Evolutionary conservation across 2,797 vertebrate genomes (phyloP).

Genomic region (Ataeniobius toweri): DNA sequence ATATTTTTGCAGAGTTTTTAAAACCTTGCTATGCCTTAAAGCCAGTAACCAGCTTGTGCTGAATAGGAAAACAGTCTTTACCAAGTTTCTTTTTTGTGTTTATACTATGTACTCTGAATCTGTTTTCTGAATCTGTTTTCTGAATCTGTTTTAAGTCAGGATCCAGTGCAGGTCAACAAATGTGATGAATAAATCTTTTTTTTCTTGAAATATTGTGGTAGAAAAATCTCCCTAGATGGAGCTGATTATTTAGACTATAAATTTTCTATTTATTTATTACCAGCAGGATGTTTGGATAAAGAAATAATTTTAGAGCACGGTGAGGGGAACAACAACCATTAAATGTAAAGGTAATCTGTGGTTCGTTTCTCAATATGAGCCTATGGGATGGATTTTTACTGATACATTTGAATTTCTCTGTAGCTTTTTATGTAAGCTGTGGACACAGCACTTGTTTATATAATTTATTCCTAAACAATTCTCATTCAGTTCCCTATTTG

Average conservation of each 20-base stretch:
- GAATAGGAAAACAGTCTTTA: neutral
- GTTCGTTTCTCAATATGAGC: neutral
- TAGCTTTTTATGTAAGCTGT: neutral
- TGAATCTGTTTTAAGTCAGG: neutral
- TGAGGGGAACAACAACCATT: neutral
- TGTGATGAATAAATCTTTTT: neutral
- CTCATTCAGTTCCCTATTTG: neutral
- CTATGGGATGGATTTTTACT: neutral
- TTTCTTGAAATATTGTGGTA: neutral
- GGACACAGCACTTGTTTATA: neutral
- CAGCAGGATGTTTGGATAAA: neutral
- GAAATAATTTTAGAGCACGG: neutral
- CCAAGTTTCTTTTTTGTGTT: neutral
- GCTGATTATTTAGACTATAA: neutral
- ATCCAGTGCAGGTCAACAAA: neutral
- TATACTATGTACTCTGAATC: neutral
- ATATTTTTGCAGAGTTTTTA: neutral
- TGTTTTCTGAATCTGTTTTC: neutral
- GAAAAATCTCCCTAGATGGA: neutral
- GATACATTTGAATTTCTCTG: neutral
- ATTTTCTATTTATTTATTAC: neutral
- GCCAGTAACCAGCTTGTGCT: neutral
- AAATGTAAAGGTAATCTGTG: neutral
- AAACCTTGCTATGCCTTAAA: neutral
- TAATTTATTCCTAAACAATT: neutral